Evolutionary conservation across 1,140 invertebrate genomes (phyloP), one percentile per base, ranked within the genome.

Genomic region (Pseudomyrmex gracilis): DNA sequence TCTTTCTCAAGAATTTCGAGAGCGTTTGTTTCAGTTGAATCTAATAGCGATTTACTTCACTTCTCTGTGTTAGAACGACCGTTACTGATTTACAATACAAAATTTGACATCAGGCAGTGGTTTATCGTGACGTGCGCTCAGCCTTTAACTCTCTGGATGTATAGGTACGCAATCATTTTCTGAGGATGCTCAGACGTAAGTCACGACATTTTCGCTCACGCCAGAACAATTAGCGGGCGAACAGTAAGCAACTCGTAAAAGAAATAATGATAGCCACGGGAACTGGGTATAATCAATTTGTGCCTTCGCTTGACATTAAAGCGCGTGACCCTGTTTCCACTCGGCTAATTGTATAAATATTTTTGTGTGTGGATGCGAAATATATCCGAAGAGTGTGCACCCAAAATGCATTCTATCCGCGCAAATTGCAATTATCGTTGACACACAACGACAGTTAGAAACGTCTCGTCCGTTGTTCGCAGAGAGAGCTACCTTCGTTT

Each of bases 61-160:
- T 51, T 67, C 0, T 53, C 0, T 53, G 7, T 58, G 53, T 64
- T 94, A 98, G 97, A 98, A 95, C 96, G 96, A 84, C 98, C 97
- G 0, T 94, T 99, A 61, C 95, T 98, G 20, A 96, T 99, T 83
- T 97, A 98, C 93, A 96, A 97, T 86, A 98, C 98, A 2, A 99
- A 99, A 95, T 99, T 99, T 91, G 98, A 99, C 93, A 99, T 99
- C 78, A 95, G 97, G 2, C 97, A 98, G 92, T 98, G 98, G 98
- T 99, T 99, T 94, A 94, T 99, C 57, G 97, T 99, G 4, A 98
- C 98, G 0, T 97, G 97, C 92, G 97, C 97, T 86, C 97, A 98
- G 92, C 98, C 98, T 1, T 92, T 99, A 17, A 98, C 97, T 2
- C 96, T 99, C 24, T 99, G 98, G 98, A 97, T 98, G 94, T 99